Percentiles rank a stretch among this genome's conserved stretches.
Conservation (phyloP, 2,113 vertebrate genomes). For the Aptenodytes patagonicus region DNA sequence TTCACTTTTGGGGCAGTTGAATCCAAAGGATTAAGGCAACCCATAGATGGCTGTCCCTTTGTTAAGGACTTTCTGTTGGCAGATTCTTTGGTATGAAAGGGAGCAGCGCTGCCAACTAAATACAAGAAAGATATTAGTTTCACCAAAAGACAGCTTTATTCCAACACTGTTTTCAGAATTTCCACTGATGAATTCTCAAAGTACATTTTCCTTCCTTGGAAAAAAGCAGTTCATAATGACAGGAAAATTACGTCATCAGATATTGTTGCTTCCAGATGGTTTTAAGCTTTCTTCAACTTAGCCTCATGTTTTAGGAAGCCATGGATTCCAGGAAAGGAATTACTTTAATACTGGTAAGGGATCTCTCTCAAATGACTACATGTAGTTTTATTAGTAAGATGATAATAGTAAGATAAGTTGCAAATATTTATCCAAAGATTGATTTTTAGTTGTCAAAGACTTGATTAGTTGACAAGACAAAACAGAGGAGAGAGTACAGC, state of each 20-base stretch:
- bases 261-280: conserved; percentile 35
- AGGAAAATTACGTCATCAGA: conserved; percentile 36
- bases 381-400: not conserved
- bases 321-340: not conserved
- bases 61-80: conserved; percentile 74
- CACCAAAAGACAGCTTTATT: conserved; percentile 15
- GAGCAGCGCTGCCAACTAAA: conserved; percentile 87
- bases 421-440: not conserved
- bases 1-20: conserved; percentile 89
- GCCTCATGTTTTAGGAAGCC: conserved; percentile 5
- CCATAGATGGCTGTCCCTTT: conserved; percentile 77
- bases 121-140: conserved; percentile 34
- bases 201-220: conserved; percentile 26
- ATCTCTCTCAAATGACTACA: not conserved
- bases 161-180: conserved; percentile 29
- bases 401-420: not conserved
- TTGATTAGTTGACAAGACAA: not conserved
- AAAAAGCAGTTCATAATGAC: conserved; percentile 2
- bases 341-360: not conserved
- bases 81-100: conserved; percentile 85
- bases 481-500: not conserved
- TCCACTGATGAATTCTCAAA: conserved; percentile 30
- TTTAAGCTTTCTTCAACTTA: conserved; percentile 24
- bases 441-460: not conserved
- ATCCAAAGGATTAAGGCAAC: conserved; percentile 89